Percentiles rank a stretch among this genome's conserved stretches.
Conservation (phyloP, 2,797 vertebrate species). For the Meda fulgida region DNA sequence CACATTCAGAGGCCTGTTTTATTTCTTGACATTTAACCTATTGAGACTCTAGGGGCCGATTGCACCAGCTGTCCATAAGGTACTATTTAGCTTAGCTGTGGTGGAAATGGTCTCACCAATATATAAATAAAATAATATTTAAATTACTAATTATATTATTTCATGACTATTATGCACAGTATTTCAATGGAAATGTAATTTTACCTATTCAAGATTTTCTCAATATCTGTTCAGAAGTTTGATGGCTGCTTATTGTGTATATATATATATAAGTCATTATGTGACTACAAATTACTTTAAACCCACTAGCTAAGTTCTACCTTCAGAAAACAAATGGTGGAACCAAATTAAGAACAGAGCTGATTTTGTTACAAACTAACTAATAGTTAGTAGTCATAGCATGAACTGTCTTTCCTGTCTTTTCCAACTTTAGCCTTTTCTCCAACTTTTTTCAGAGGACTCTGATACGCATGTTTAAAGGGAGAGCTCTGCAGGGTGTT, state of each 20-base stretch:
- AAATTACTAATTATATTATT: too few species aligned
- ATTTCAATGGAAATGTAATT: too few species aligned
- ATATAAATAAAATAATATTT: too few species aligned
- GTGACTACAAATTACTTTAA: background rate
- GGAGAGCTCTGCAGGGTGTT: constrained; percentile 28
- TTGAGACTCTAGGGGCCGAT: background rate
- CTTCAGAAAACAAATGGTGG: background rate
- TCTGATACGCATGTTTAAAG: constrained; percentile 20
- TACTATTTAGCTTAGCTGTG: background rate
- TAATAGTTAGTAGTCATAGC: background rate
- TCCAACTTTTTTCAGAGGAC: background rate
- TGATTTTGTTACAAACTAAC: background rate
- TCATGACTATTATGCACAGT: too few species aligned
- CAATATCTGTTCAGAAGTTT: too few species aligned
- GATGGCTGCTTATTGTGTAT: too few species aligned
- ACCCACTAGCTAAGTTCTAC: background rate
- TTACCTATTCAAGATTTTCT: too few species aligned
- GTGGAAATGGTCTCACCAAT: too few species aligned
- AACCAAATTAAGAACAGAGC: background rate
- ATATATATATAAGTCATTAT: too few species aligned
- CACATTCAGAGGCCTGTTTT: background rate
- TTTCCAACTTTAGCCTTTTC: constrained; percentile 6
- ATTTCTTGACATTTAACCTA: constrained; percentile 10
- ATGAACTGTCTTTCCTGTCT: background rate
- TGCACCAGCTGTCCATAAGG: background rate